Base-by-base conservation (phyloP, 2,797 vertebrate genomes). In the Diglossa cyanea region DNA sequence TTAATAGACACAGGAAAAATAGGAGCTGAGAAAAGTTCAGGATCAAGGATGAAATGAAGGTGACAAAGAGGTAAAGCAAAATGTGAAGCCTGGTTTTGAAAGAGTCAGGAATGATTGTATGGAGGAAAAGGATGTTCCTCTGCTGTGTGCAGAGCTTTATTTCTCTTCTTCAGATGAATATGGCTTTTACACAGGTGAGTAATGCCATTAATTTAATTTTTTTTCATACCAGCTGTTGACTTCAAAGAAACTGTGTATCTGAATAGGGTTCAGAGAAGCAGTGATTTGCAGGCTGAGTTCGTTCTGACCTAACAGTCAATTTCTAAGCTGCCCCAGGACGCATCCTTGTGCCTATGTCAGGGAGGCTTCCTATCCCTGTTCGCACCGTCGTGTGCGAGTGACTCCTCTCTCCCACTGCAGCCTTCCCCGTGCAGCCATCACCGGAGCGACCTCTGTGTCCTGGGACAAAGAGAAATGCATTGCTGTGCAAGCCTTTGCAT, bases 1-100 rank as follows among this genome's bases (percentile, higher is more conserved):
- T 95, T 95, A 86, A 95, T 88, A 93, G 91, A 75, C 5, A 2
- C 24, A 40, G 70, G 61, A 72, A 86, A 94, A 93, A 93, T 25
- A 63, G 72, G 23, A 90, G 40, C 37, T 60, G 60, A 93, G 63
- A 62, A 87, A 83, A 89, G 72, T 93, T 95, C 71, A 83, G 86
- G 88, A 91, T 92, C 86, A 93, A 94, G 92, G 90, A 73, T 75
- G 70, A 83, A 81, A 88, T 0, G 13, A 88, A 81, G 82, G 62
- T 65, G 63, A 93, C 26, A 60, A 85, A 86, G 51, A 62, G 47
- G 60, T 45, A 87, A 89, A 91, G 35, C 24, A 77, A 91, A 94
- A 90, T 12, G 21, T 45, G 62, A 89, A 87, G 12, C 63, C 51
- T n/a, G 31, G 23, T 70, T 96, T 84, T 7, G 4, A 61, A 87